These are phyloP conservation scores for Tyria jacobaeae DNA, from an alignment of 2,888 invertebrate genomes.

Conservation along the genomic window DNA sequence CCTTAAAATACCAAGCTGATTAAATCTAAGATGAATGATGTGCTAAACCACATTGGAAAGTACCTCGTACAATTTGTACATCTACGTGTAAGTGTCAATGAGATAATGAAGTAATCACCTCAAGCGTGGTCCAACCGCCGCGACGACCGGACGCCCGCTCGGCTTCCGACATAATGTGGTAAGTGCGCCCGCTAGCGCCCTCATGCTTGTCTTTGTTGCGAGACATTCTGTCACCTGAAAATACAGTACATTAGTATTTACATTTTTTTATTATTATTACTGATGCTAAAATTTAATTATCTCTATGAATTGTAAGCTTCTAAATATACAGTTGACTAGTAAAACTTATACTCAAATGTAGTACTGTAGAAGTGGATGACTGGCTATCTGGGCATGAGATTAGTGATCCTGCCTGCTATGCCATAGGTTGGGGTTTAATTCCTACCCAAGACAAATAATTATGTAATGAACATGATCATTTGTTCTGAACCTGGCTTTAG, in stretches of 20 bases:
- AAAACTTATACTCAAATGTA: too few species aligned
- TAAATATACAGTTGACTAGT: too few species aligned
- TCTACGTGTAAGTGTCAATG: background rate
- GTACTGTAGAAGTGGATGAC: too few species aligned
- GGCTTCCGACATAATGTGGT: conserved; percentile 97
- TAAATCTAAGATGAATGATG: background rate
- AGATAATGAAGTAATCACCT: conserved; percentile 85
- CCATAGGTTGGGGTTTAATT: too few species aligned
- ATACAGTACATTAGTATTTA: background rate
- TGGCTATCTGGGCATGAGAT: too few species aligned
- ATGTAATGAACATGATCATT: too few species aligned
- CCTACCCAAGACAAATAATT: too few species aligned
- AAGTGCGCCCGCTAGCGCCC: conserved; percentile 92
- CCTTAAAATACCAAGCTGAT: background rate
- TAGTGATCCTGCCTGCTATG: too few species aligned
- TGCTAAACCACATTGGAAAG: background rate
- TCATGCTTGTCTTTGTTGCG: conserved; percentile 97
- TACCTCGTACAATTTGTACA: too few species aligned
- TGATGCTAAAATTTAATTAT: background rate
- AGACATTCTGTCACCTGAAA: conserved; percentile 88
- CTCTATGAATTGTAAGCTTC: too few species aligned
- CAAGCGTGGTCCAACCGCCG: conserved; percentile 96
- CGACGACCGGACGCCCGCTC: conserved; percentile 97
- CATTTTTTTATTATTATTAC: background rate
- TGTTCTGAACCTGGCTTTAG: too few species aligned